A percentile compares a stretch with the other conserved stretches of the same genome.
Conservation (phyloP, 2,113 vertebrate species). For the Dipodomys spectabilis region DNA sequence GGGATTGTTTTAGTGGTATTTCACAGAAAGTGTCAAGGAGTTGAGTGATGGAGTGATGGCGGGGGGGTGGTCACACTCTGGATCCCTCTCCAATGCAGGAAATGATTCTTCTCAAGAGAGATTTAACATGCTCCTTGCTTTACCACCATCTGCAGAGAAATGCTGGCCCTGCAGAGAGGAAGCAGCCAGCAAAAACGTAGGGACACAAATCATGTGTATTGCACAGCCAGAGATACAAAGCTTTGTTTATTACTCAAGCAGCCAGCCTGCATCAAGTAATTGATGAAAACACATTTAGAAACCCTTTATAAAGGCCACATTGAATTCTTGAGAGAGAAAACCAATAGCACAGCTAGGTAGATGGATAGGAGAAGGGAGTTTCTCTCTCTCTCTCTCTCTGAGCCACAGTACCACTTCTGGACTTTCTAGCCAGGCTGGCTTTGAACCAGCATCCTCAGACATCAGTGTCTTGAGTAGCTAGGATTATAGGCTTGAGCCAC, state of each 20-base stretch:
- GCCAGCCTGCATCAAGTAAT: background rate
- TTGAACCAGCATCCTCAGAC: too few species aligned
- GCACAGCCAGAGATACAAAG: background rate
- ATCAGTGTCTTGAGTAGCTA: too few species aligned
- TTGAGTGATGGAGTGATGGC: background rate
- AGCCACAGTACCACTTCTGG: too few species aligned
- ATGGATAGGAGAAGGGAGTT: background rate
- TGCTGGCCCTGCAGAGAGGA: background rate
- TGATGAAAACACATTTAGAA: background rate
- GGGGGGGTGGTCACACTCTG: background rate
- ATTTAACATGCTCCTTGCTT: constrained; percentile 6
- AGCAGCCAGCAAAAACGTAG: background rate
- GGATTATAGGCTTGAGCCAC: too few species aligned
- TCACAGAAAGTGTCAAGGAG: constrained; percentile 49
- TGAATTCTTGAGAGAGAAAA: background rate
- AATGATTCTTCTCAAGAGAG: constrained; percentile 38
- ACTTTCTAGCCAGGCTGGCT: too few species aligned
- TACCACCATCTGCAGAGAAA: constrained; percentile 10
- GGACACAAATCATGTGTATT: background rate
- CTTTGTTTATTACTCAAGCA: background rate
- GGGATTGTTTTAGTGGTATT: constrained; percentile 3
- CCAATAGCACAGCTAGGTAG: too few species aligned
- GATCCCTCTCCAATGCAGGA: background rate
- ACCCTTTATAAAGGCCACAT: background rate
- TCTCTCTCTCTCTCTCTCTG: too few species aligned